These are phyloP conservation scores for Cyclophora albipunctata DNA, from an alignment of 2,888 invertebrate genomes.

Conservation along the genomic window DNA sequence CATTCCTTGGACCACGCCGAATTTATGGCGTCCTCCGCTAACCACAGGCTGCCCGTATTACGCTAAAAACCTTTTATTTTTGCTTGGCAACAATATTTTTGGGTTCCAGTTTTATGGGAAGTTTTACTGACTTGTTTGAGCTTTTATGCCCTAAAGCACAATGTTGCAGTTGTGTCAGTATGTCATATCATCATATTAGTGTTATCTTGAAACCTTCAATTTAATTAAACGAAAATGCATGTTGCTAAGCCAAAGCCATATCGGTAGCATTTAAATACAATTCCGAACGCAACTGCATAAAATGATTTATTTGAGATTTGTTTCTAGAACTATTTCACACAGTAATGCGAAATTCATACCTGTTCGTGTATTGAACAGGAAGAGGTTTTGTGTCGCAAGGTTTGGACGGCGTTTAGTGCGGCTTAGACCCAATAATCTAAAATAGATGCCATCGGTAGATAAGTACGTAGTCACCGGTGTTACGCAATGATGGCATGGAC, in stretches of 20 bases:
- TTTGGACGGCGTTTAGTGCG: no score
- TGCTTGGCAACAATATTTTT: conserved; percentile 9
- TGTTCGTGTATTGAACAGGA: conserved; percentile 6
- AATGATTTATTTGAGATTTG: no score
- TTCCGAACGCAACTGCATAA: no score
- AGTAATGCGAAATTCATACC: no score
- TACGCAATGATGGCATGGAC: conserved; percentile 33
- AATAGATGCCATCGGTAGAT: conserved; percentile 14
- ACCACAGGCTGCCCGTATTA: conserved; percentile 43
- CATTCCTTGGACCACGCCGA: conserved; percentile 17
- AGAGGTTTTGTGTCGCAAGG: conserved; percentile 1
- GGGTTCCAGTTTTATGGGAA: conserved; percentile 3
- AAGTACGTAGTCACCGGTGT: conserved; percentile 13
- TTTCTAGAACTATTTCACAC: no score
- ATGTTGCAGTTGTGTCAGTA: no score
- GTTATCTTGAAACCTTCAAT: no score
- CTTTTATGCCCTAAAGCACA: no score
- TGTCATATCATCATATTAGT: no score
- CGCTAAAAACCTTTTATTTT: conserved; percentile 25
- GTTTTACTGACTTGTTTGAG: conserved; percentile 1
- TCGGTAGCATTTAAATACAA: no score
- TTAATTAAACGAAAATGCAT: no score
- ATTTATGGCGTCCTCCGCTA: conserved; percentile 29
- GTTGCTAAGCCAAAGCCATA: no score
- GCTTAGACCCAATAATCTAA: conserved; percentile 15